Evolutionary conservation across 2,113 vertebrate genomes (phyloP).

Genomic region (Trogon surrucura): DNA sequence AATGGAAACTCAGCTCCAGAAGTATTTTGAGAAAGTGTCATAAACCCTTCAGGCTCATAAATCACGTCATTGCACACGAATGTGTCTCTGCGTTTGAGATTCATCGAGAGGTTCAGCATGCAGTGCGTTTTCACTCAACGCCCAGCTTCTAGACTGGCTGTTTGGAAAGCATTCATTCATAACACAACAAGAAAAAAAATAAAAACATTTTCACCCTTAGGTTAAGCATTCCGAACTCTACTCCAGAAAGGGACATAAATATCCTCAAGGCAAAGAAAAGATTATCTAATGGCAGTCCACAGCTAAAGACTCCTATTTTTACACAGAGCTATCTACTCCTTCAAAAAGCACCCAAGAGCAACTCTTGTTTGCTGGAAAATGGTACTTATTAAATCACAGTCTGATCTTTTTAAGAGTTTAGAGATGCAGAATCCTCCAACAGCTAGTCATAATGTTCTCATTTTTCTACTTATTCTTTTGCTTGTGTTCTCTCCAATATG

Average conservation of each 20-base stretch:
- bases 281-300: background rate
- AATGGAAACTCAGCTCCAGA: background rate
- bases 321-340: background rate
- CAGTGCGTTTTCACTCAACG: background rate
- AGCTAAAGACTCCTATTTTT: background rate
- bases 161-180: background rate
- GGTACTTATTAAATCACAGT: background rate
- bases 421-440: background rate
- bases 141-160: background rate
- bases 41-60: background rate
- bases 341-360: background rate
- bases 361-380: background rate
- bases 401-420: background rate
- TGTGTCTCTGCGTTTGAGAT: background rate
- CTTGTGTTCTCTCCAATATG: background rate
- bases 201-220: rapidly evolving
- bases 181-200: background rate
- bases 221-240: background rate
- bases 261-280: background rate
- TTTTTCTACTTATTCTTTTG: background rate
- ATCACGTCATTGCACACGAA: background rate
- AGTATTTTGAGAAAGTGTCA: background rate
- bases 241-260: background rate
- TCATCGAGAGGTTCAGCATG: background rate
- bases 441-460: background rate